These are phyloP conservation scores for Drosophila macrothrix DNA, from an alignment of 2,888 invertebrate genomes.

Conservation along the genomic window DNA sequence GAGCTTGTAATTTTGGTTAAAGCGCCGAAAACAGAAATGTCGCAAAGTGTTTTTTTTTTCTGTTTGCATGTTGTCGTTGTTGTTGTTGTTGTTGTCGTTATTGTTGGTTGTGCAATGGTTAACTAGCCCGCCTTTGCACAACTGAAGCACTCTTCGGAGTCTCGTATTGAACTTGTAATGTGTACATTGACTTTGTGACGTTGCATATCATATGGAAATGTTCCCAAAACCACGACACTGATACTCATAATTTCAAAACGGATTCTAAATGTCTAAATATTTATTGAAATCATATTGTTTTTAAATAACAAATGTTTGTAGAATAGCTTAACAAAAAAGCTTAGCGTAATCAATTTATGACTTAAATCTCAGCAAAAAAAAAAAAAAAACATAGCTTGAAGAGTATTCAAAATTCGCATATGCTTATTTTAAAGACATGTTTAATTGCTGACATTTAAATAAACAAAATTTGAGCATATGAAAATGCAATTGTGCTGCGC, in stretches of 20 bases:
- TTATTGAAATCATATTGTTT: no score
- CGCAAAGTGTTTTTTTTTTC: slow-evolving; percentile 62
- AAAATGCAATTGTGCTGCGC: slow-evolving; percentile 53
- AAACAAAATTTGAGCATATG: slow-evolving; percentile 47
- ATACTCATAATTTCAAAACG: background rate
- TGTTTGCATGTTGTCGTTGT: slow-evolving; percentile 19
- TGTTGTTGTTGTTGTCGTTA: slow-evolving; percentile 49
- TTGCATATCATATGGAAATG: background rate
- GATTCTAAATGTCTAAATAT: background rate
- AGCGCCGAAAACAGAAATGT: slow-evolving; percentile 64
- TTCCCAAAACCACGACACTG: background rate
- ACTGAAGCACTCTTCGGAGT: slow-evolving; percentile 49
- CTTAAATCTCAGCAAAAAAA: background rate
- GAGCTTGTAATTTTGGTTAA: slow-evolving; percentile 55
- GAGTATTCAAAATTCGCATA: slow-evolving; percentile 22
- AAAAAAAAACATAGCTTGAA: background rate
- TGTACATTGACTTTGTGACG: background rate
- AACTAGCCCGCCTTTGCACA: slow-evolving; percentile 60
- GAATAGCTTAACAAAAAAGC: background rate
- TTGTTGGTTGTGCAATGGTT: slow-evolving; percentile 66
- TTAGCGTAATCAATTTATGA: background rate
- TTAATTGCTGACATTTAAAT: slow-evolving; percentile 52
- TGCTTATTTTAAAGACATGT: background rate
- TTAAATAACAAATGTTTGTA: background rate
- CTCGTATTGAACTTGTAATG: slow-evolving; percentile 30